phyloP scores from a whole-genome alignment of 2,888 invertebrate genomes.

The Heterodera filipjevi region DNA sequence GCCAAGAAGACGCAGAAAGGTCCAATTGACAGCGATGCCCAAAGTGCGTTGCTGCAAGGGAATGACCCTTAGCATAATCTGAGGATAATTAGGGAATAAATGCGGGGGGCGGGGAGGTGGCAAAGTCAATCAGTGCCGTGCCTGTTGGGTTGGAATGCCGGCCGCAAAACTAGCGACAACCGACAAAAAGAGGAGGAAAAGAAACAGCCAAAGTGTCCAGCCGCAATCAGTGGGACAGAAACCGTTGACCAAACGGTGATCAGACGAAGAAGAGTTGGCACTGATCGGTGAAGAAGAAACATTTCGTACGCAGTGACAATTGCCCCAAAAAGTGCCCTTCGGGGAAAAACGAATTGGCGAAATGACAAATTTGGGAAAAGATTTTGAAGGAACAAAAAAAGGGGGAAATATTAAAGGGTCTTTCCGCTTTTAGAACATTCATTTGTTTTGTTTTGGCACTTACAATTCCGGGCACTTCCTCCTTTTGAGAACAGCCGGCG shows the following conservation, averaged over 20 bases:
- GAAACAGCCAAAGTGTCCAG: slow-evolving; percentile 53
- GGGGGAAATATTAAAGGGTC: too few relatives aligned
- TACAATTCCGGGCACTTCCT: slow-evolving; percentile 1
- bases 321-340: slow-evolving; percentile 44
- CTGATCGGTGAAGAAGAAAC: slow-evolving; percentile 23
- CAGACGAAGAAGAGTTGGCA: slow-evolving; percentile 6
- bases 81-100: slow-evolving; percentile 21
- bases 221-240: slow-evolving; percentile 58
- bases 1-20: slow-evolving; percentile 61
- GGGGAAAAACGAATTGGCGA: not conserved
- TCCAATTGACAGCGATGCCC: slow-evolving; percentile 64
- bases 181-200: slow-evolving; percentile 58
- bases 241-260: slow-evolving; percentile 36
- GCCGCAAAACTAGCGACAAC: slow-evolving; percentile 63
- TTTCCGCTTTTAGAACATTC: too few relatives aligned
- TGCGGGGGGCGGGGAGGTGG: not conserved
- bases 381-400: too few relatives aligned
- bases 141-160: slow-evolving; percentile 63
- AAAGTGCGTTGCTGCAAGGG: slow-evolving; percentile 64
- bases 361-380: too few relatives aligned
- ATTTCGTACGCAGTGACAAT: slow-evolving; percentile 40
- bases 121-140: slow-evolving; percentile 17
- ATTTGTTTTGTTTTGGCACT: too few relatives aligned
- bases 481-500: slow-evolving; percentile 55
- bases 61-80: slow-evolving; percentile 64